Base-by-base conservation (phyloP, 2,888 invertebrate genomes). In the Cremastobaeus sp. region DNA sequence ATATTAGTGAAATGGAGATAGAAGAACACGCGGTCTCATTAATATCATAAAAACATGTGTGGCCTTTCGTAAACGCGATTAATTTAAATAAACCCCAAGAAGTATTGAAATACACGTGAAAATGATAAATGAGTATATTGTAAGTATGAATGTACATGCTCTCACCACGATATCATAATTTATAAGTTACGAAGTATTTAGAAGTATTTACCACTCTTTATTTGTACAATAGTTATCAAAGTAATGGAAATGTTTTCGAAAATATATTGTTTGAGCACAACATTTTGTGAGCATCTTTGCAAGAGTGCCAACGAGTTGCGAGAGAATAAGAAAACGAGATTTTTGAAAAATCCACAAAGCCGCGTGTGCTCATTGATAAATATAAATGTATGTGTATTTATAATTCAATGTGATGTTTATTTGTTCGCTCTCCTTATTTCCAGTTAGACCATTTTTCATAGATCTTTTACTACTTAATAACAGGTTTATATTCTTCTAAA, bases 371-470 rank as follows among this genome's bases (percentile, higher is more conserved):
- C 57, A 66, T 17, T 57, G 47, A 66, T 54, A 35, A 66, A 66
- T 65, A 65, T 66, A 66, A 66, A 57, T 57, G 50, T 66, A 66
- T 57, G 48, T 66, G 48, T 57, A 66, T 66, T 66, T 57, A 50
- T 50, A 66, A 50, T 25, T 20, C 3, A 6, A 6, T 20, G 48
- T 28, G 4, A 11, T 9, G 12, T 48, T 47, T 37, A 34, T 48
- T 60, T 28, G n/a, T n/a, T n/a, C n/a, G n/a, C n/a, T n/a, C n/a
- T n/a, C n/a, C n/a, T n/a, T n/a, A n/a, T n/a, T n/a, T n/a, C n/a
- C n/a, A n/a, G n/a, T n/a, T n/a, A n/a, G n/a, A n/a, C n/a, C n/a
- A n/a, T n/a, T n/a, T n/a, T n/a, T n/a, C n/a, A n/a, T n/a, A n/a
- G n/a, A n/a, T n/a, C n/a, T n/a, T n/a, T n/a, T n/a, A n/a, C n/a